These are phyloP conservation scores for Prolemur simus DNA, from an alignment of 2,113 vertebrate species.

Conservation along the genomic window DNA sequence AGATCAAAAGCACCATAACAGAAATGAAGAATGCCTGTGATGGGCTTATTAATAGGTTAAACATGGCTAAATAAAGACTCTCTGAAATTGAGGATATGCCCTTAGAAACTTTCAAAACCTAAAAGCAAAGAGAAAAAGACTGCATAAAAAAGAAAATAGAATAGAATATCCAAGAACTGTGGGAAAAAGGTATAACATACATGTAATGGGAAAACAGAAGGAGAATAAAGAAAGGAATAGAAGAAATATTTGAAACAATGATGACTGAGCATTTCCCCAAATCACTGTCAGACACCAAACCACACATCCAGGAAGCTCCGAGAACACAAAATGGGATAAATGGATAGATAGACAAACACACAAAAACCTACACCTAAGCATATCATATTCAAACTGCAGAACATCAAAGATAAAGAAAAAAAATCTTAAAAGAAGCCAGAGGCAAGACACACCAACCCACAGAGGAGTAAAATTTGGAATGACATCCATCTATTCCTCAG, in stretches of 20 bases:
- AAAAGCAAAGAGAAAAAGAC: not conserved
- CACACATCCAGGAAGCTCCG: not conserved
- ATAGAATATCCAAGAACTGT: not conserved
- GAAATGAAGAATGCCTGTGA: not conserved
- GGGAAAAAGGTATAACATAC: not conserved
- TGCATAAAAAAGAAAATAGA: not conserved
- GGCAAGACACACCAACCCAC: not conserved
- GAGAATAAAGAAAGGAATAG: not conserved
- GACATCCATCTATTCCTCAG: not conserved
- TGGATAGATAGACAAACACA: not conserved
- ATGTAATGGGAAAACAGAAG: not conserved
- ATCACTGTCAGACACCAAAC: not conserved
- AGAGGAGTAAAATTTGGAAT: not conserved
- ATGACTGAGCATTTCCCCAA: not conserved
- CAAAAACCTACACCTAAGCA: not conserved
- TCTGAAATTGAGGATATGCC: not conserved
- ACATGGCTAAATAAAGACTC: not conserved
- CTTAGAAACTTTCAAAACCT: not conserved
- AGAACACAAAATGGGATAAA: not conserved
- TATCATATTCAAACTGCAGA: not conserved
- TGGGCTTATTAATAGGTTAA: no score
- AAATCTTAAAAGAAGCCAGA: not conserved
- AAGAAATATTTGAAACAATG: not conserved
- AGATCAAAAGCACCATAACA: not conserved
- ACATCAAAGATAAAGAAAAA: not conserved